Conservation (phyloP, 2,888 invertebrate species). For the Calameuta pallipes region DNA sequence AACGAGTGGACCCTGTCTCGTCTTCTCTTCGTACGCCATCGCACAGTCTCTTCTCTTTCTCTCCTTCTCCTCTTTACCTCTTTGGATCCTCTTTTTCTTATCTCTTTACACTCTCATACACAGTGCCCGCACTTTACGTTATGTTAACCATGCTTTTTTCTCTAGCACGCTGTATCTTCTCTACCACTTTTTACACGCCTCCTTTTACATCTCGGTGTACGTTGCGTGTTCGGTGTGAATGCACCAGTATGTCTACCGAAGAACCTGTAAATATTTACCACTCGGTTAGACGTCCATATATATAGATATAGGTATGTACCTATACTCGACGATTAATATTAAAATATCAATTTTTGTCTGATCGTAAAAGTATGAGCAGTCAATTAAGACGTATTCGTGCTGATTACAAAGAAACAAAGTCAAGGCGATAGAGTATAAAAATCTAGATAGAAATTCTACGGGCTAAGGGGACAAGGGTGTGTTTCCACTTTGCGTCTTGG, state of each 20-base stretch:
- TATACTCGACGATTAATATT: too few species aligned
- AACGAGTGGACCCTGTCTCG: background rate
- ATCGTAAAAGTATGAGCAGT: background rate
- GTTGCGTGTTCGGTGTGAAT: background rate
- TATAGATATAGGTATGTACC: background rate
- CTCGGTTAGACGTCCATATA: background rate
- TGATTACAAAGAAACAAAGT: background rate
- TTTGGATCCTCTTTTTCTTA: conserved; percentile 17
- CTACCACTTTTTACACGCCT: background rate
- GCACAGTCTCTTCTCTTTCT: conserved; percentile 16
- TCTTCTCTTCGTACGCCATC: conserved; percentile 15
- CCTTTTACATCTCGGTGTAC: background rate
- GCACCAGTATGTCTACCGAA: background rate
- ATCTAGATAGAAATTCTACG: background rate
- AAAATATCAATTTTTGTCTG: background rate
- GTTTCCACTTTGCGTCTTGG: background rate
- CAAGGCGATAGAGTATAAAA: background rate
- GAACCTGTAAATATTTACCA: background rate
- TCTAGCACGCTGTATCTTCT: background rate
- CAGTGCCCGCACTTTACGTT: background rate
- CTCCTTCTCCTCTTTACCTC: conserved; percentile 16
- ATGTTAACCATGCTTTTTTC: background rate
- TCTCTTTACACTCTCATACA: conserved; percentile 16
- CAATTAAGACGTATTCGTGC: background rate
- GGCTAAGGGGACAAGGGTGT: background rate